Evolutionary conservation across 2,113 vertebrate genomes (phyloP).

Genomic region (Sturnus vulgaris): DNA sequence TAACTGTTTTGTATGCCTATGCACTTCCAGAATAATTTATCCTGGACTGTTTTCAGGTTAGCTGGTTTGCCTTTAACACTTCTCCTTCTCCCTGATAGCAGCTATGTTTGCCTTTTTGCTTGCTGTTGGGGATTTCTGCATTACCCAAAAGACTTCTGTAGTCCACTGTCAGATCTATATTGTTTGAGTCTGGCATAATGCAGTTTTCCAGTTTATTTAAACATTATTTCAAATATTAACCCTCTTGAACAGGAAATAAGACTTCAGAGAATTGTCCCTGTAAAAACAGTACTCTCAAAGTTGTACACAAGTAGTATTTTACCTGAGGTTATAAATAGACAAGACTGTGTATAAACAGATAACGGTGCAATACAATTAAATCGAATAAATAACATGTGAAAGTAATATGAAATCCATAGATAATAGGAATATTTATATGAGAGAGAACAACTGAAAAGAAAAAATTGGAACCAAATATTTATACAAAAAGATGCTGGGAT

Average conservation of each 20-base stretch:
- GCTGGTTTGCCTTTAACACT: not conserved
- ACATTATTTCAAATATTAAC: not conserved
- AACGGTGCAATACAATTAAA: not conserved
- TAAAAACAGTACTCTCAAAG: not conserved
- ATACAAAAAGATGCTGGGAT: not conserved
- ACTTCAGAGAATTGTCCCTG: not conserved
- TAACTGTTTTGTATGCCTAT: not conserved
- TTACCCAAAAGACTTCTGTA: not conserved
- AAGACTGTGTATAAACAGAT: not conserved
- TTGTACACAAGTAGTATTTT: not conserved
- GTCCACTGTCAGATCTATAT: not conserved
- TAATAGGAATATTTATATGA: not conserved
- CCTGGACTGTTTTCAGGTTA: not conserved
- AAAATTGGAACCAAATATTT: not conserved
- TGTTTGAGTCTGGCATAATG: not conserved
- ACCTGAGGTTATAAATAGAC: not conserved
- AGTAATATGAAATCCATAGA: not conserved
- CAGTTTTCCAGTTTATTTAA: not conserved
- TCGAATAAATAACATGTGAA: not conserved
- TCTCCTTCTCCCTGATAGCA: not conserved
- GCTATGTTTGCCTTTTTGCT: not conserved
- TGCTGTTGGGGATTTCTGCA: not conserved
- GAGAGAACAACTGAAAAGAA: not conserved
- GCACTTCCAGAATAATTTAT: not conserved
- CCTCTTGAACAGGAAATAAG: not conserved